Percentiles rank a stretch among this genome's conserved stretches.
These are phyloP conservation scores for Trichonephila clavata DNA, from an alignment of 1,140 invertebrate genomes.

Conservation along the genomic window DNA sequence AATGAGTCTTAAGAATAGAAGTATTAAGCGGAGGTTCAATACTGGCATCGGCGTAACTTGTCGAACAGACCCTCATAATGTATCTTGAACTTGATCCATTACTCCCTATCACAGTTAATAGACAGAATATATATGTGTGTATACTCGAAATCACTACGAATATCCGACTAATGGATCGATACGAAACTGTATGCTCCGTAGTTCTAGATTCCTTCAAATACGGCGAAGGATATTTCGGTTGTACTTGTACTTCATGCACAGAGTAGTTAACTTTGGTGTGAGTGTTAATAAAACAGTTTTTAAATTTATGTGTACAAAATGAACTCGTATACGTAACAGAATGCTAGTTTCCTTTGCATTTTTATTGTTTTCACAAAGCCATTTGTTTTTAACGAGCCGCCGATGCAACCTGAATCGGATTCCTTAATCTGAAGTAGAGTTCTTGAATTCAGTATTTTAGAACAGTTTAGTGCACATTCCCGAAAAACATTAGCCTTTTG, in stretches of 20 bases:
- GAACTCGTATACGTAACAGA: not conserved
- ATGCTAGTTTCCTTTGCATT: not conserved
- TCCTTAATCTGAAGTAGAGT: not conserved
- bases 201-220: not conserved
- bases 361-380: not conserved
- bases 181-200: not conserved
- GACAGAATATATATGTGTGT: not conserved
- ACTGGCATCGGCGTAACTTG: not conserved
- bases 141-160: constrained; percentile 4
- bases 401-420: not conserved
- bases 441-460: not conserved
- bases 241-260: not conserved
- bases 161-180: not conserved
- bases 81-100: not conserved
- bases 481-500: constrained; percentile 21
- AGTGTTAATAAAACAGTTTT: not conserved
- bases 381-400: not conserved
- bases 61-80: not conserved
- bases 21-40: not conserved
- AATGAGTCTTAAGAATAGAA: not conserved
- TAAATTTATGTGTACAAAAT: not conserved
- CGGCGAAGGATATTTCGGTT: no score
- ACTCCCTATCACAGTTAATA: constrained; percentile 15
- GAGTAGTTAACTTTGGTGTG: not conserved
- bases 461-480: constrained; percentile 14